These are phyloP conservation scores for Drosophila helvetica DNA, from an alignment of 2,888 invertebrate genomes.

Conservation along the genomic window DNA sequence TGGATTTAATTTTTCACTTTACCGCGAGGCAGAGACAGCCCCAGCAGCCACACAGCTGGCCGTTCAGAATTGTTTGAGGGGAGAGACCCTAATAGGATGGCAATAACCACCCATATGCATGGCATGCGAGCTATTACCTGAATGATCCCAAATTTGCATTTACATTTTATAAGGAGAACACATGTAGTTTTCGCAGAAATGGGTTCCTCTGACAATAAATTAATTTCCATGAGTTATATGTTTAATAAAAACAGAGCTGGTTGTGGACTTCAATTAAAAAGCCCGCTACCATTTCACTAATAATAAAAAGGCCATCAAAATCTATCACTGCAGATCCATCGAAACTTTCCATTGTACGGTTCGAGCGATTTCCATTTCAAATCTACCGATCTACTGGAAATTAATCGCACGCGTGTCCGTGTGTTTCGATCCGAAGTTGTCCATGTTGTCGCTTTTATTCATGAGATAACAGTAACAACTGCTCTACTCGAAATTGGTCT, in stretches of 20 bases:
- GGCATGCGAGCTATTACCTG: conserved; percentile 32
- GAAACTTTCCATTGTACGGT: conserved; percentile 37
- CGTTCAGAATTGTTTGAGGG: conserved; percentile 7
- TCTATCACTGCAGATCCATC: conserved; percentile 11
- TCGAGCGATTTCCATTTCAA: conserved; percentile 48
- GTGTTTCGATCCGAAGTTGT: conserved; percentile 23
- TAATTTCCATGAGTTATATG: too few relatives aligned
- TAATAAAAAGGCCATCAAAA: conserved; percentile 41
- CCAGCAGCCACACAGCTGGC: conserved; percentile 7
- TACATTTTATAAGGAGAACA: conserved; percentile 12
- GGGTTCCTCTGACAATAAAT: not conserved
- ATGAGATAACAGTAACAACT: conserved; percentile 70
- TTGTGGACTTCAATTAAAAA: conserved; percentile 36
- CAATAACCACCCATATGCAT: conserved; percentile 21
- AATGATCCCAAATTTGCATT: conserved; percentile 25
- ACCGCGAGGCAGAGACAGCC: conserved; percentile 4
- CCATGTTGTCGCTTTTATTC: conserved; percentile 48
- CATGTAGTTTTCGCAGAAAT: not conserved
- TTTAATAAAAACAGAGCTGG: conserved; percentile 8
- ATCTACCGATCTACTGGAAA: conserved; percentile 59
- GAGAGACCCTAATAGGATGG: conserved; percentile 9
- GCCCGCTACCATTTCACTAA: conserved; percentile 45
- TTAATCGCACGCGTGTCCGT: conserved; percentile 29
- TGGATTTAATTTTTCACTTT: conserved; percentile 43
- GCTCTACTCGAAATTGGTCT: conserved; percentile 68